Evolutionary conservation across 1,140 invertebrate genomes (phyloP).

Genomic region (Pararge aegeria): DNA sequence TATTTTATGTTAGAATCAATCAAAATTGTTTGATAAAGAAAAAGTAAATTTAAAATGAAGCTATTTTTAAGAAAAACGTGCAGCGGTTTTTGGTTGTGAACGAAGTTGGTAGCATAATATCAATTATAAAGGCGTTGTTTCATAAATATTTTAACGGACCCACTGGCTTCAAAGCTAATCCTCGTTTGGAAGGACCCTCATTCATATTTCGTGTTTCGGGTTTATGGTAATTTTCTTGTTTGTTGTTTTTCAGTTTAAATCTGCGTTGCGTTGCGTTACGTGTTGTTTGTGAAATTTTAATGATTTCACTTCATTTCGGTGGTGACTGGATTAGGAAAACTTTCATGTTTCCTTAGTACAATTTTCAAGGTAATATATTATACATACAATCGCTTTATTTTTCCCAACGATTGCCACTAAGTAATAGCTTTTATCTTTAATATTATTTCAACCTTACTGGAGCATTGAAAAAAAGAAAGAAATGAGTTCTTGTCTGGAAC

Average conservation of each 20-base stretch:
- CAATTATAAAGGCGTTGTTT: conserved; percentile 24
- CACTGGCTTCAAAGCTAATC: conserved; percentile 43
- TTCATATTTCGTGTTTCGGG: conserved; percentile 41
- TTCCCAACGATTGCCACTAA: too few relatives aligned
- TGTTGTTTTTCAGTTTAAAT: conserved; percentile 13
- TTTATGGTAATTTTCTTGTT: conserved; percentile 36
- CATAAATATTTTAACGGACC: conserved; percentile 52
- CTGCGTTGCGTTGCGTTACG: neutral
- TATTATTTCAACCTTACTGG: too few relatives aligned
- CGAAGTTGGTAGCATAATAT: conserved; percentile 14
- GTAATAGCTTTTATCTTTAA: too few relatives aligned
- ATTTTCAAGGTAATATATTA: too few relatives aligned
- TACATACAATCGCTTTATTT: too few relatives aligned
- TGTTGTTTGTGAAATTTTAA: neutral
- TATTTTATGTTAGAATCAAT: too few relatives aligned
- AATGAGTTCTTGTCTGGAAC: too few relatives aligned
- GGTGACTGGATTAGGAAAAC: neutral
- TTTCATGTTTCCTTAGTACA: too few relatives aligned
- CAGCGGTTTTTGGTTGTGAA: conserved; percentile 2
- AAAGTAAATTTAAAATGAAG: too few relatives aligned
- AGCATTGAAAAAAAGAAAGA: too few relatives aligned
- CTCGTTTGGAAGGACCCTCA: conserved; percentile 43
- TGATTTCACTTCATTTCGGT: neutral
- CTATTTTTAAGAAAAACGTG: neutral
- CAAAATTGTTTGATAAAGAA: too few relatives aligned